Conservation (phyloP, 2,113 vertebrate species). For the Micronycteris hirsuta region DNA sequence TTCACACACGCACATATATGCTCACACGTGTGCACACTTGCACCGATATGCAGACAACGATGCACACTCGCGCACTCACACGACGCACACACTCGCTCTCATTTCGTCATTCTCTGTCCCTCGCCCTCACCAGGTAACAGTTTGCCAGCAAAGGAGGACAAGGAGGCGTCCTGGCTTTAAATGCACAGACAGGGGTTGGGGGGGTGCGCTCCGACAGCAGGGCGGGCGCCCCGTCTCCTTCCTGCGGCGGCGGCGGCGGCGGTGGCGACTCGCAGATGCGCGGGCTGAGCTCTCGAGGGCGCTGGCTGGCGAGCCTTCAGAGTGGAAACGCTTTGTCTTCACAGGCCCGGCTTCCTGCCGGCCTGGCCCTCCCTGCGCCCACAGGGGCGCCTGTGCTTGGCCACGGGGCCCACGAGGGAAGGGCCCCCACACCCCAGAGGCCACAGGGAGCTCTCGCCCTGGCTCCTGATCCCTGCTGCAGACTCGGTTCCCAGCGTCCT, state of each 20-base stretch:
- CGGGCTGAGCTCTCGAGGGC: not conserved
- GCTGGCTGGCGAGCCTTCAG: not conserved
- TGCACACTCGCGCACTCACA: too few relatives aligned
- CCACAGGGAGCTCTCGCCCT: too few relatives aligned
- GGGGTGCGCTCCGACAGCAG: not conserved
- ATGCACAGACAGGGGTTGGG: not conserved
- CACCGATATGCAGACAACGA: too few relatives aligned
- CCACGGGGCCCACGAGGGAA: not conserved
- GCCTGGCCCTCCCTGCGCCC: not conserved
- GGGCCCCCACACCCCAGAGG: not conserved
- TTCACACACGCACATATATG: not conserved
- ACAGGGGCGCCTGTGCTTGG: not conserved
- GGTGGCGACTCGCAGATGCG: too few relatives aligned
- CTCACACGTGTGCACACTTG: not conserved
- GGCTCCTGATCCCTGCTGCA: too few relatives aligned
- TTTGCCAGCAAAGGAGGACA: not conserved
- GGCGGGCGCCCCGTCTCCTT: not conserved
- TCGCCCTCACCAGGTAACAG: too few relatives aligned
- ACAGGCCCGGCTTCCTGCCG: not conserved
- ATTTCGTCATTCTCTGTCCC: not conserved
- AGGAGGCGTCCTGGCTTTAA: too few relatives aligned
- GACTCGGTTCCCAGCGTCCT: not conserved
- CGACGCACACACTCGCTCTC: fast-evolving
- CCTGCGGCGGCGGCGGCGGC: too few relatives aligned
- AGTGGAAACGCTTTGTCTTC: fast-evolving